These are phyloP conservation scores for Cryptophagus acutangulus DNA, from an alignment of 2,888 invertebrate genomes.

Conservation along the genomic window DNA sequence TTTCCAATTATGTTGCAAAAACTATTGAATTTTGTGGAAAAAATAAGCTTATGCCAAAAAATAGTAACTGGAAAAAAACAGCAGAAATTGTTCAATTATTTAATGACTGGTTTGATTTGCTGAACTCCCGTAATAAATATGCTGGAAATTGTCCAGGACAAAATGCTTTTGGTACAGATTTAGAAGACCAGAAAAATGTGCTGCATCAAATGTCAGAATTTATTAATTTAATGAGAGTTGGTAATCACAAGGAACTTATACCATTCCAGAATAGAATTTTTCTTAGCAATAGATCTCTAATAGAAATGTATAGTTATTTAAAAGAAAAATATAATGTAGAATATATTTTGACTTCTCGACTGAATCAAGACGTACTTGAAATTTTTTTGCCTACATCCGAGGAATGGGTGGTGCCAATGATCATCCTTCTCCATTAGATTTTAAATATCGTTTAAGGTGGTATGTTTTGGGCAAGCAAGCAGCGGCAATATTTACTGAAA, in stretches of 20 bases:
- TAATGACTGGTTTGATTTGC: conserved; percentile 7
- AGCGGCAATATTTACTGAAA: not conserved
- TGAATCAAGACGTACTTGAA: conserved; percentile 28
- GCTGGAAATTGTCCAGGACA: not conserved
- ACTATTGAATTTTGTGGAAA: not conserved
- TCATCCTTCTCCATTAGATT: conserved; percentile 28
- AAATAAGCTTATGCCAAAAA: not conserved
- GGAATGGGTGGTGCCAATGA: conserved; percentile 30
- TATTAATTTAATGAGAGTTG: not conserved
- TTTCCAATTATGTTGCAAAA: not conserved
- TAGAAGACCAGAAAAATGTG: not conserved
- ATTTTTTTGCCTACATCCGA: conserved; percentile 31
- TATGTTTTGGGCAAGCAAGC: conserved; percentile 32
- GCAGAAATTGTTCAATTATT: not conserved
- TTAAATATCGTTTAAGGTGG: conserved; percentile 26
- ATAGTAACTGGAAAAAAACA: not conserved
- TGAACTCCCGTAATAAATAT: not conserved
- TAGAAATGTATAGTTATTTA: not conserved
- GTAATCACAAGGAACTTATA: not conserved
- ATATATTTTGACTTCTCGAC: conserved; percentile 23
- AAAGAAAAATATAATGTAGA: conserved; percentile 20
- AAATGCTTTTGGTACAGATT: not conserved
- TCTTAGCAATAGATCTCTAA: not conserved
- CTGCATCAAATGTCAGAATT: not conserved
- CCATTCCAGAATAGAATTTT: conserved; percentile 4